These are phyloP conservation scores for Poeciliopsis prolifica DNA, from an alignment of 2,113 vertebrate genomes.

Conservation along the genomic window DNA sequence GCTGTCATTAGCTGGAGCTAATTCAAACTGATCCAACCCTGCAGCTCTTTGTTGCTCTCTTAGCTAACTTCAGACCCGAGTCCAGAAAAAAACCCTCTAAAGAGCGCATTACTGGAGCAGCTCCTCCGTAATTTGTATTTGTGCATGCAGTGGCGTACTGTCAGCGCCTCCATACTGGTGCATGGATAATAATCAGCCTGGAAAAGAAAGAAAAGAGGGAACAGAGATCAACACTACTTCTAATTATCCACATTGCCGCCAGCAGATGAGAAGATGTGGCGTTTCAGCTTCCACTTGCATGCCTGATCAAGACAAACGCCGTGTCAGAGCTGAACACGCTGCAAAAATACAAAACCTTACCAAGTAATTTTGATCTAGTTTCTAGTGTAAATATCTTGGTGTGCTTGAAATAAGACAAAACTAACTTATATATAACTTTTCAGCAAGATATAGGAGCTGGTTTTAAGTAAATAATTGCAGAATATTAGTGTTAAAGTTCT, in stretches of 20 bases:
- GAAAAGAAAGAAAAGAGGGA: constrained; percentile 25
- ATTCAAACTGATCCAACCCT: background rate
- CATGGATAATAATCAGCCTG: constrained; percentile 33
- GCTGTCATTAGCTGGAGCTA: constrained; percentile 6
- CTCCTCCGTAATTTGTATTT: constrained; percentile 23
- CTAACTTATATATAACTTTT: no score
- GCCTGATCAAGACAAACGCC: constrained; percentile 27
- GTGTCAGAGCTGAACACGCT: background rate
- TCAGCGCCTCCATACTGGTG: constrained; percentile 1
- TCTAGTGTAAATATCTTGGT: no score
- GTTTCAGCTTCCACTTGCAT: constrained; percentile 22
- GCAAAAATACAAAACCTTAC: no score
- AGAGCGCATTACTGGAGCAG: constrained; percentile 8
- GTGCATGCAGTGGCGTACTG: constrained; percentile 20
- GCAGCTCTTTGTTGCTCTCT: constrained; percentile 1
- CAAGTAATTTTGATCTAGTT: no score
- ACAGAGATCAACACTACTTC: constrained; percentile 47
- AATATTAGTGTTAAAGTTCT: no score
- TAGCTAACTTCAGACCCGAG: constrained; percentile 1
- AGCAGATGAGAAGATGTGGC: constrained; percentile 18
- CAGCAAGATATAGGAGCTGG: no score
- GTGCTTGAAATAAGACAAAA: no score
- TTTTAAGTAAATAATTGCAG: no score
- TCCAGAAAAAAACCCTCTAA: constrained; percentile 9
- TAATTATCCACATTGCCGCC: constrained; percentile 56